These are phyloP conservation scores for Cervus canadensis DNA, from an alignment of 2,113 vertebrate species.

Conservation along the genomic window DNA sequence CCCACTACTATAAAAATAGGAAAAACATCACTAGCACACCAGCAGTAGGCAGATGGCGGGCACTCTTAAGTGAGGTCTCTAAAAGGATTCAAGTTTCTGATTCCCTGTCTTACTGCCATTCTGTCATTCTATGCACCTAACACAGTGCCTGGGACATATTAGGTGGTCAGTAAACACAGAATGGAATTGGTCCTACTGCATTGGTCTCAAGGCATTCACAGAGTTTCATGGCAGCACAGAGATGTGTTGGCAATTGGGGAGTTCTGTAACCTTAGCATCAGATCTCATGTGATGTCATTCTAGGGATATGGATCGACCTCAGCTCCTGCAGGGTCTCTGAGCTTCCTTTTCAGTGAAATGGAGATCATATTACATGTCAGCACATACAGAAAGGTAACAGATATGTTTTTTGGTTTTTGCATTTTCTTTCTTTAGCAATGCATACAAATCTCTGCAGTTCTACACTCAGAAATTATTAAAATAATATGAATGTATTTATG, in stretches of 20 bases:
- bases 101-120: not conserved
- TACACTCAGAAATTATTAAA: not conserved
- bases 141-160: not conserved
- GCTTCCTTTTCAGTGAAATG: not conserved
- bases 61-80: not conserved
- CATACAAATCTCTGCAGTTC: not conserved
- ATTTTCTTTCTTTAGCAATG: not conserved
- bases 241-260: not conserved
- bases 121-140: not conserved
- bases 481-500: not conserved
- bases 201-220: not conserved
- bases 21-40: not conserved
- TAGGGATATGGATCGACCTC: rapidly evolving
- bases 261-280: not conserved
- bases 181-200: not conserved
- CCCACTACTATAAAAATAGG: not conserved
- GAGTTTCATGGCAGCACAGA: not conserved
- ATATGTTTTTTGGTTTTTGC: not conserved
- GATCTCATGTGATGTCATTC: not conserved
- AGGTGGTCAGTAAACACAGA: not conserved
- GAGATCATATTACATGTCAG: not conserved
- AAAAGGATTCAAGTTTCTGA: not conserved
- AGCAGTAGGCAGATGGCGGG: not conserved
- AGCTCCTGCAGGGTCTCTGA: not conserved
- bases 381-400: not conserved